phyloP scores from a whole-genome alignment of 2,888 invertebrate genomes.

The Aphodius granarius region DNA sequence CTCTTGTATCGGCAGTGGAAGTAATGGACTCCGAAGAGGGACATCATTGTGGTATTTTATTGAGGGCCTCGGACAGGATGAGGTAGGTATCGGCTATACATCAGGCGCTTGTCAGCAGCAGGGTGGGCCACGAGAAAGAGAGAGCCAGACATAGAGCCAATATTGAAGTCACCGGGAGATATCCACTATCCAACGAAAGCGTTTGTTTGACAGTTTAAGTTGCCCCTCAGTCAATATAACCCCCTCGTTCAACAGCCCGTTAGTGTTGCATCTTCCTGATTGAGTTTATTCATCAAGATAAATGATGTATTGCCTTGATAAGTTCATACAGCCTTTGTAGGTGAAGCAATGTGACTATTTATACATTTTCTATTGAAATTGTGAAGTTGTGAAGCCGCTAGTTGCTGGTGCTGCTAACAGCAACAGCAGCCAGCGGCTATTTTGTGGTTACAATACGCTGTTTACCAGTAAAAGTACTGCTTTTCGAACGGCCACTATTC shows the following conservation, averaged over 20 bases:
- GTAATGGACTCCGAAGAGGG: constrained; percentile 39
- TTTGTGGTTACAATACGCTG: too few relatives aligned
- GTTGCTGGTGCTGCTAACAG: too few relatives aligned
- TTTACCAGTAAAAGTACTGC: too few relatives aligned
- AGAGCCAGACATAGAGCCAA: background rate
- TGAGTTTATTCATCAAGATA: too few relatives aligned
- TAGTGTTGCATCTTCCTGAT: too few relatives aligned
- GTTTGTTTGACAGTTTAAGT: background rate
- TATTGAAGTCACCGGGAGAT: background rate
- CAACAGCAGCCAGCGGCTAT: too few relatives aligned
- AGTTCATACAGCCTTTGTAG: too few relatives aligned
- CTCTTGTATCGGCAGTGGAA: constrained; percentile 14
- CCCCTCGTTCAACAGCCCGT: background rate
- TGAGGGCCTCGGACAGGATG: constrained; percentile 20
- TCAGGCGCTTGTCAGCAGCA: background rate
- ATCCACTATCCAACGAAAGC: background rate
- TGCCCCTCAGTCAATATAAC: background rate
- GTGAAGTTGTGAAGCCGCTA: too few relatives aligned
- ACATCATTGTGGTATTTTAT: constrained; percentile 40
- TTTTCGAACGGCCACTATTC: too few relatives aligned
- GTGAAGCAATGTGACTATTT: too few relatives aligned
- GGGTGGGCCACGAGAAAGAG: background rate
- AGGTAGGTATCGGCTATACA: constrained; percentile 8
- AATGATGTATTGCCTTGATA: too few relatives aligned
- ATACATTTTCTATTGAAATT: too few relatives aligned